These are phyloP conservation scores for Dendrolimus houi DNA, from an alignment of 2,888 invertebrate genomes.

Conservation along the genomic window DNA sequence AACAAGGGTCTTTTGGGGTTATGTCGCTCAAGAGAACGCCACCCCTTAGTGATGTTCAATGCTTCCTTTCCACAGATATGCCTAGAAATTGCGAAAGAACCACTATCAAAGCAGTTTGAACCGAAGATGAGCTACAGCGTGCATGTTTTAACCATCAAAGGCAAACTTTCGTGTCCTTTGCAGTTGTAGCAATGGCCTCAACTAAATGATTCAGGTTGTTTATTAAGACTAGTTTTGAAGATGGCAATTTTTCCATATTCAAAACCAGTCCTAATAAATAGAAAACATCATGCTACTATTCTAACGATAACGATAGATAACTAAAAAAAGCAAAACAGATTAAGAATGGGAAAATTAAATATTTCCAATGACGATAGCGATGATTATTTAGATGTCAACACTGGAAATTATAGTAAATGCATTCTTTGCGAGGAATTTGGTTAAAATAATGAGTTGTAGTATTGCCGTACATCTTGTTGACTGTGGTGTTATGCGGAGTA, in stretches of 20 bases:
- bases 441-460: conserved; percentile 22
- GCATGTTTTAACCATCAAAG: no score
- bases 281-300: conserved; percentile 15
- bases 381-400: conserved; percentile 11
- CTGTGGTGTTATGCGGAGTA: conserved; percentile 25
- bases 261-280: conserved; percentile 13
- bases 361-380: conserved; percentile 14
- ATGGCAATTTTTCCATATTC: conserved; percentile 6
- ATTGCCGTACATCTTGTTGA: conserved; percentile 20
- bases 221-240: no score
- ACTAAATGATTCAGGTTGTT: no score
- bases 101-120: no score
- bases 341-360: conserved; percentile 8
- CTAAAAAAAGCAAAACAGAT: conserved; percentile 12
- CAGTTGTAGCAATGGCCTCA: no score
- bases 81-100: no score
- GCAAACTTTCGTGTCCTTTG: no score
- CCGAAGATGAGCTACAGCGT: no score
- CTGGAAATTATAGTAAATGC: conserved; percentile 14
- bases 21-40: no score
- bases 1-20: no score
- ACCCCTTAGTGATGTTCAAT: no score
- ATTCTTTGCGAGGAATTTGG: conserved; percentile 21
- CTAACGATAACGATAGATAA: conserved; percentile 11
- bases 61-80: no score